Conservation (phyloP, 2,797 vertebrate genomes). For the Pangasius sanitwongsei region DNA sequence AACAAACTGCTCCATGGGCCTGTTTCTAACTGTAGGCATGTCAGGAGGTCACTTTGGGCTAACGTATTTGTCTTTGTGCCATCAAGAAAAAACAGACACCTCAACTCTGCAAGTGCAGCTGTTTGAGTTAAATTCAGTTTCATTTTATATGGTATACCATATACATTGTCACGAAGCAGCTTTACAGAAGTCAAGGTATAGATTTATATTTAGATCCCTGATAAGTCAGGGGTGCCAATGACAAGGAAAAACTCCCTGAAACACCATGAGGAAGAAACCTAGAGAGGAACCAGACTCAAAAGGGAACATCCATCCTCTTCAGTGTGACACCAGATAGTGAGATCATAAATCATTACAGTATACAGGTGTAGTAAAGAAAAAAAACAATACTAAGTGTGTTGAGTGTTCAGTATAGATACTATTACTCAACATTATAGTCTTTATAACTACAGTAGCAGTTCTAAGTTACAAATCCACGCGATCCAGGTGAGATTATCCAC, state of each 20-base stretch:
- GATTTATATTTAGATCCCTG: neutral
- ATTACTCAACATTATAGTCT: neutral
- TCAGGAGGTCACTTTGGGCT: slow-evolving; percentile 30
- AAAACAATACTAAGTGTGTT: neutral
- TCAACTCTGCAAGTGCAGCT: neutral
- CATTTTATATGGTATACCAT: neutral
- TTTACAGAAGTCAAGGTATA: neutral
- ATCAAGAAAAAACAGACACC: slow-evolving; percentile 26
- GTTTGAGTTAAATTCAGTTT: neutral
- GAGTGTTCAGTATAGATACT: neutral
- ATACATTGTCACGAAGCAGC: neutral
- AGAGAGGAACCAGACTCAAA: neutral
- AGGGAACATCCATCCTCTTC: neutral
- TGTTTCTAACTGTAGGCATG: slow-evolving; percentile 25
- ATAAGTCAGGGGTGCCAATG: neutral
- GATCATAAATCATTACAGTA: neutral
- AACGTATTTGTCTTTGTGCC: slow-evolving; percentile 24
- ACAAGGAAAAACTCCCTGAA: neutral
- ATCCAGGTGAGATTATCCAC: neutral
- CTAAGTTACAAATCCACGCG: neutral
- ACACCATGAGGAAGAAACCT: neutral
- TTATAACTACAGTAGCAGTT: neutral
- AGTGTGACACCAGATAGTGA: neutral
- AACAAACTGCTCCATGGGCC: slow-evolving; percentile 37
- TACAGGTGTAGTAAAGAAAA: neutral